Conservation (phyloP, 2,113 vertebrate genomes). For the Rhea americana region DNA sequence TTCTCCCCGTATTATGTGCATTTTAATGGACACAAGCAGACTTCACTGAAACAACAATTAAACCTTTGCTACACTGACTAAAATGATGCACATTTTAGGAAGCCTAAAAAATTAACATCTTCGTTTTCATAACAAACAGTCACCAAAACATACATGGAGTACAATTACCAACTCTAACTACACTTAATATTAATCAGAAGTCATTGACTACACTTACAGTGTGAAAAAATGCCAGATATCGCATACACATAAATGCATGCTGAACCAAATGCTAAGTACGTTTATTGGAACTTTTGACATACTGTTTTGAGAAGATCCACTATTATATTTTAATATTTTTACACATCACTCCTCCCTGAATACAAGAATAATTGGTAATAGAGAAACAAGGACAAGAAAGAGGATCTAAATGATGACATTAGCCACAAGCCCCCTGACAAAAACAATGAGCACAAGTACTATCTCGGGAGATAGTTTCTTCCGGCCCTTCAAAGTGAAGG, state of each 20-base stretch:
- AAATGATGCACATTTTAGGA: neutral
- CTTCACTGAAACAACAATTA: constrained; percentile 40
- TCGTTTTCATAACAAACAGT: neutral
- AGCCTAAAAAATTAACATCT: neutral
- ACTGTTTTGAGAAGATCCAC: neutral
- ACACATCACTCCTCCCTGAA: neutral
- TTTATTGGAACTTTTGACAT: neutral
- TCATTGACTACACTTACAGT: neutral
- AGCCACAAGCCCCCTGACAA: neutral
- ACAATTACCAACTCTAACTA: neutral
- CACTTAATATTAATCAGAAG: neutral
- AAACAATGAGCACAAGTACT: neutral
- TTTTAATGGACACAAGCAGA: constrained; percentile 43
- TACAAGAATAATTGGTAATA: neutral
- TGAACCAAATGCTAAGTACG: neutral
- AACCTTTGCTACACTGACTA: constrained; percentile 7
- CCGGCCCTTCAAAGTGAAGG: neutral
- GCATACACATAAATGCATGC: neutral
- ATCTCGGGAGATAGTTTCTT: neutral
- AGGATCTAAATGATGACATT: neutral
- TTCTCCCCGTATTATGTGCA: neutral
- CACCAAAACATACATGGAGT: neutral
- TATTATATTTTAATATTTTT: neutral
- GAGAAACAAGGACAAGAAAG: neutral
- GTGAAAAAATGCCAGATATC: neutral